Percentiles rank a stretch among this genome's conserved stretches.
Conservation (phyloP, 2,113 vertebrate species). For the Montifringilla adamsi region DNA sequence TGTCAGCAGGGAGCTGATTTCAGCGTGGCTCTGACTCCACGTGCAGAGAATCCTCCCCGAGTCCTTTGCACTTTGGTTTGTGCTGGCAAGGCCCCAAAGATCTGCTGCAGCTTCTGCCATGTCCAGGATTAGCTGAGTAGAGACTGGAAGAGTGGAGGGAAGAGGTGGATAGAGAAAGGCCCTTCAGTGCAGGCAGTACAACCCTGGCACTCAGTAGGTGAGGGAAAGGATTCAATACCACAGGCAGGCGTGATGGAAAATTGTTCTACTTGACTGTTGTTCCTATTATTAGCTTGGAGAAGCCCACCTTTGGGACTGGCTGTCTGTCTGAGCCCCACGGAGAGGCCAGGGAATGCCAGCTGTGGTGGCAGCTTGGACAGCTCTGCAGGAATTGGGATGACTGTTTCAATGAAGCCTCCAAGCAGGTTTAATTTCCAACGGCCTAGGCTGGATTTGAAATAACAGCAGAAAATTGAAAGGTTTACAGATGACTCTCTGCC, state of each 20-base stretch:
- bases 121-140: background rate
- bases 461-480: background rate
- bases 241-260: background rate
- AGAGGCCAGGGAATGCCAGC: background rate
- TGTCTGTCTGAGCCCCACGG: background rate
- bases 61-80: background rate
- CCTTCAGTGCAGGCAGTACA: background rate
- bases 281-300: background rate
- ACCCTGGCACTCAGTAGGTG: background rate
- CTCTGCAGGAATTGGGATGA: background rate
- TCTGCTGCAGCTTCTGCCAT: background rate
- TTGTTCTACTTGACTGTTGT: accelerated
- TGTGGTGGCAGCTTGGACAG: background rate
- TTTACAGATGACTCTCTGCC: background rate
- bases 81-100: background rate
- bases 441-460: background rate
- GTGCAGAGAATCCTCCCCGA: background rate
- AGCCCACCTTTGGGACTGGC: background rate
- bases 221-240: background rate
- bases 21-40: background rate
- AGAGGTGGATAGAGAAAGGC: background rate
- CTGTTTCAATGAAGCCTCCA: background rate
- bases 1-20: background rate
- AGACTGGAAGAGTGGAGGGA: background rate
- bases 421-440: background rate